Evolutionary conservation across 2,113 vertebrate genomes (phyloP).

Genomic region (Dascyllus trimaculatus): DNA sequence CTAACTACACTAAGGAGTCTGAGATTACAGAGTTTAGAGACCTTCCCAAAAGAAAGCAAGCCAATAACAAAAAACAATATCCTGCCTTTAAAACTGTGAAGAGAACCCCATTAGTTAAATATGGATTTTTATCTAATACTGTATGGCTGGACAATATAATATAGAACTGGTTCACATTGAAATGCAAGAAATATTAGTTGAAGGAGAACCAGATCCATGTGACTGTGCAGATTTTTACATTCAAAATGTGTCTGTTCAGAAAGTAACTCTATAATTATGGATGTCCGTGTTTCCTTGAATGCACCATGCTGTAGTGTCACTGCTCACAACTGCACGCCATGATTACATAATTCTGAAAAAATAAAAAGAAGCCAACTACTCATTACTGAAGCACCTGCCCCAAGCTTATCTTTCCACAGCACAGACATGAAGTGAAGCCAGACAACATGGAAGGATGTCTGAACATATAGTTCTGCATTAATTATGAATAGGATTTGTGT

Average conservation of each 20-base stretch:
- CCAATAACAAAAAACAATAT: neutral
- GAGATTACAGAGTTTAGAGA: neutral
- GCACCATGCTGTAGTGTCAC: conserved; percentile 22
- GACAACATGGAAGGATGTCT: no score
- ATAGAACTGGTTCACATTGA: no score
- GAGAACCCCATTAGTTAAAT: neutral
- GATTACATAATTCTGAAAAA: conserved; percentile 50
- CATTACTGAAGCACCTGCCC: conserved; percentile 18
- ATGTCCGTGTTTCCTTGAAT: conserved; percentile 41
- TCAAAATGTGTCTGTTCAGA: neutral
- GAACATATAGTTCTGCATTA: no score
- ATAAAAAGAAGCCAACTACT: conserved; percentile 25
- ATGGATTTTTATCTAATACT: neutral
- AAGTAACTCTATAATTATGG: conserved; percentile 29
- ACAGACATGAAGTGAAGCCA: no score
- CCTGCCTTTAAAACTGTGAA: neutral
- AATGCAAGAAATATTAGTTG: no score
- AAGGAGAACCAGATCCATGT: neutral
- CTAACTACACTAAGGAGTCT: no score
- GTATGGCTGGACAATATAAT: neutral
- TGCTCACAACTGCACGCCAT: conserved; percentile 31
- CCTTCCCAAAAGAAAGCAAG: neutral
- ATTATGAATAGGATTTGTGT: no score
- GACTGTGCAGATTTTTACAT: neutral
- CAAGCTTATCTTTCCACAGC: neutral